Conservation (phyloP, 2,888 invertebrate species). For the Parnassius smintheus region DNA sequence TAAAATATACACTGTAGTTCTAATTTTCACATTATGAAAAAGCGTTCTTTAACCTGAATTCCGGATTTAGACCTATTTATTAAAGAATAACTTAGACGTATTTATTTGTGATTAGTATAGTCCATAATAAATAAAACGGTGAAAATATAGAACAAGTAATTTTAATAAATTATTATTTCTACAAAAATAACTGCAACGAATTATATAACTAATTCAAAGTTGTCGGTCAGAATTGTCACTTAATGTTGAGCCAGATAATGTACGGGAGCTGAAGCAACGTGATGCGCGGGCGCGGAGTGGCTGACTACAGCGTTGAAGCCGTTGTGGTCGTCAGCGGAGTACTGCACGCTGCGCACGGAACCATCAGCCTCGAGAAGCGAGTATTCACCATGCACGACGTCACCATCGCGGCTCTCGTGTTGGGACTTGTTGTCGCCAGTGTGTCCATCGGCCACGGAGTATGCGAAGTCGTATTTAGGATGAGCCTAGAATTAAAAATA, state of each 20-base stretch:
- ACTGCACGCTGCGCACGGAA: constrained; percentile 71
- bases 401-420: constrained; percentile 78
- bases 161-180: too few relatives aligned
- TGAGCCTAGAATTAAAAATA: constrained; percentile 40
- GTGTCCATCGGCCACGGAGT: constrained; percentile 79
- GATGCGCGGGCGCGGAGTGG: constrained; percentile 35
- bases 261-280: constrained; percentile 31
- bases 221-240: not conserved
- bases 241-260: constrained; percentile 30
- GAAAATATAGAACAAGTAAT: too few relatives aligned
- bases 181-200: too few relatives aligned
- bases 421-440: constrained; percentile 82
- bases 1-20: too few relatives aligned
- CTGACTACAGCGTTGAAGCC: constrained; percentile 43
- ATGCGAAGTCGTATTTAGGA: constrained; percentile 80
- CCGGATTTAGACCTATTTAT: too few relatives aligned
- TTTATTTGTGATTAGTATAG: too few relatives aligned
- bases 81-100: too few relatives aligned
- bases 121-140: too few relatives aligned
- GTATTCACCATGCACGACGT: constrained; percentile 82
- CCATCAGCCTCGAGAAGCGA: constrained; percentile 81
- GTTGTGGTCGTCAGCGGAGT: constrained; percentile 76
- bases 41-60: too few relatives aligned
- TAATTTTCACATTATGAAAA: too few relatives aligned
- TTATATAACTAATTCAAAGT: too few relatives aligned